Conservation (phyloP, 1,140 invertebrate genomes). For the Eupeodes corollae region DNA sequence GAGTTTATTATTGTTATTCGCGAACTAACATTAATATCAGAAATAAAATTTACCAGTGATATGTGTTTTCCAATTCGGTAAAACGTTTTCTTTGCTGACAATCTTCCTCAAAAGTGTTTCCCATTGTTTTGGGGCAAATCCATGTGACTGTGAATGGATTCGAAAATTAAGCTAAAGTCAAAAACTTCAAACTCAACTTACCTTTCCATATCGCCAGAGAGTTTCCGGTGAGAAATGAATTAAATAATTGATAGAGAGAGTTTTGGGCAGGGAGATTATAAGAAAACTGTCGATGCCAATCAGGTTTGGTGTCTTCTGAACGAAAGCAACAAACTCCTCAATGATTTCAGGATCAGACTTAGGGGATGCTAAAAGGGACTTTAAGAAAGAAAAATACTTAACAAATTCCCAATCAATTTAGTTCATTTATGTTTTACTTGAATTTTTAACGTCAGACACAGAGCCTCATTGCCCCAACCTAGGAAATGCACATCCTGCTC, state of each 20-base stretch:
- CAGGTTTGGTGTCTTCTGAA: slow-evolving; percentile 28
- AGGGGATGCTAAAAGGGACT: slow-evolving; percentile 23
- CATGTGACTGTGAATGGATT: slow-evolving; percentile 19
- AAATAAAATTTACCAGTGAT: slow-evolving; percentile 19
- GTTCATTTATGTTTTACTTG: slow-evolving; percentile 7
- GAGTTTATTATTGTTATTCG: background rate
- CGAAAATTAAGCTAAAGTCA: background rate
- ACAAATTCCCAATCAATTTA: background rate
- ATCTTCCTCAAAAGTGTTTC: slow-evolving; percentile 29
- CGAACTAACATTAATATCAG: background rate
- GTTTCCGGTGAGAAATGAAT: slow-evolving; percentile 28
- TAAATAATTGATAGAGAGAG: slow-evolving; percentile 32
- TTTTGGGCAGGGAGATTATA: slow-evolving; percentile 30
- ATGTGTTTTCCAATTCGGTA: slow-evolving; percentile 29
- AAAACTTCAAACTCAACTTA: slow-evolving; percentile 2
- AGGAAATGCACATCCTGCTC: slow-evolving; percentile 28
- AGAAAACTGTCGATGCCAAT: slow-evolving; percentile 33
- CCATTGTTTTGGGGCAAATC: slow-evolving; percentile 33
- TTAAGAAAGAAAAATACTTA: slow-evolving; percentile 1
- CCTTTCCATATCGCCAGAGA: slow-evolving; percentile 34
- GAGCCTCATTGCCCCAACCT: slow-evolving; percentile 29
- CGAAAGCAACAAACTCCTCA: slow-evolving; percentile 31
- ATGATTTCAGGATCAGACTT: slow-evolving; percentile 30
- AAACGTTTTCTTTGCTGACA: slow-evolving; percentile 24
- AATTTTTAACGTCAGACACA: slow-evolving; percentile 29